A percentile compares a stretch with the other conserved stretches of the same genome.
phyloP scores from a whole-genome alignment of 2,888 invertebrate species.

The Nymphalis c-album region DNA sequence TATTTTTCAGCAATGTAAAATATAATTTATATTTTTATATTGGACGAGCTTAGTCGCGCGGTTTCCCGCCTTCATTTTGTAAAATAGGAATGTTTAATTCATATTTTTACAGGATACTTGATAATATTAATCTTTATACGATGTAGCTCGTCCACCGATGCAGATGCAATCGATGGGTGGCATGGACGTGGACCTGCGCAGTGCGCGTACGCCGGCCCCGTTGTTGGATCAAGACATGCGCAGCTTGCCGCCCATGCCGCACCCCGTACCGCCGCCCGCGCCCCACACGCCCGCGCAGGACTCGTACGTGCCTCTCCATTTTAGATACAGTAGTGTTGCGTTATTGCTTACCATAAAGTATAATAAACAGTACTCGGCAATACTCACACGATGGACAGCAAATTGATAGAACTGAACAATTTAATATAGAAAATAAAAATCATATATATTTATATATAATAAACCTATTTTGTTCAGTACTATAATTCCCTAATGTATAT shows the following conservation, averaged over 20 bases:
- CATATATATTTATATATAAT: no score
- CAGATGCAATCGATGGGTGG: conserved; percentile 30
- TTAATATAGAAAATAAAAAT: no score
- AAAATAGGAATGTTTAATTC: background rate
- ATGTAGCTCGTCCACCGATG: conserved; percentile 37
- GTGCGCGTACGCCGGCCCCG: conserved; percentile 45
- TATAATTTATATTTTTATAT: no score
- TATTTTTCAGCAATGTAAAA: no score
- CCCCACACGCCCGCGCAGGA: conserved; percentile 50
- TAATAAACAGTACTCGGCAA: no score
- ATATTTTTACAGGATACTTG: background rate
- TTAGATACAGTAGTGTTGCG: no score
- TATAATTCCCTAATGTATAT: no score
- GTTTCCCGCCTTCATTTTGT: background rate
- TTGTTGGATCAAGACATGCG: conserved; percentile 90
- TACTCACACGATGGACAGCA: no score
- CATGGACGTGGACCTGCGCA: conserved; percentile 66
- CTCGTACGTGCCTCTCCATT: conserved; percentile 46
- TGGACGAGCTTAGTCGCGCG: no score
- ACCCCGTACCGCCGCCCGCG: conserved; percentile 61
- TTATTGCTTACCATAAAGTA: no score
- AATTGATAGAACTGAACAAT: no score
- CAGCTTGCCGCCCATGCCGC: conserved; percentile 69
- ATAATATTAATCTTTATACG: background rate
- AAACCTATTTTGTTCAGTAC: no score